phyloP scores from a whole-genome alignment of 2,113 vertebrate genomes.

The Coreoperca whiteheadi region DNA sequence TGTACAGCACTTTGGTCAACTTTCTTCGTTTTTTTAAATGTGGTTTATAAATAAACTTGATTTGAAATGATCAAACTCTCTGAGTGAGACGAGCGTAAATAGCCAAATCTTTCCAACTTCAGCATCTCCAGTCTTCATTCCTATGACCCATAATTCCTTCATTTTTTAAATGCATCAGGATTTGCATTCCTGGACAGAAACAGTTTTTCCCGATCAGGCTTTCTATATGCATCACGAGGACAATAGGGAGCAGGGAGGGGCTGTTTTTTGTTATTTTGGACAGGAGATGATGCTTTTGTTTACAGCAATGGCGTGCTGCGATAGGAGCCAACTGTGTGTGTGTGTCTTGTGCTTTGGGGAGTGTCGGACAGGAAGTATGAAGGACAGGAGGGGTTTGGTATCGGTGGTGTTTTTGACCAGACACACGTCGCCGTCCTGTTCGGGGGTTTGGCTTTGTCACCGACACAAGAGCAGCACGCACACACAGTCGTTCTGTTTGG shows the following conservation, averaged over 20 bases:
- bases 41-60: too few relatives aligned
- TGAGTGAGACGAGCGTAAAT: background rate
- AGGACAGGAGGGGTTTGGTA: constrained; percentile 18
- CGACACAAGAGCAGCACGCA: background rate
- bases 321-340: background rate
- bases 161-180: background rate
- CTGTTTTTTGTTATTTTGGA: background rate
- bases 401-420: constrained; percentile 10
- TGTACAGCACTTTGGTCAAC: too few relatives aligned
- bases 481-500: background rate
- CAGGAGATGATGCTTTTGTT: constrained; percentile 18
- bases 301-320: background rate
- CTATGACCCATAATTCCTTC: background rate
- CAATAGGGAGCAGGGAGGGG: background rate
- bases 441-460: background rate
- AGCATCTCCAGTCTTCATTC: background rate
- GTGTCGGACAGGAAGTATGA: constrained; percentile 15
- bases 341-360: background rate
- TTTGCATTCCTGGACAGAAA: background rate
- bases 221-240: background rate
- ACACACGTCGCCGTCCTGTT: constrained; percentile 15
- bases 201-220: background rate
- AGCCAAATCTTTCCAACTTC: too few relatives aligned
- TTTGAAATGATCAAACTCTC: background rate
- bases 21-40: too few relatives aligned